Conservation (phyloP, 2,888 invertebrate species). For the Phengaris alcon region DNA sequence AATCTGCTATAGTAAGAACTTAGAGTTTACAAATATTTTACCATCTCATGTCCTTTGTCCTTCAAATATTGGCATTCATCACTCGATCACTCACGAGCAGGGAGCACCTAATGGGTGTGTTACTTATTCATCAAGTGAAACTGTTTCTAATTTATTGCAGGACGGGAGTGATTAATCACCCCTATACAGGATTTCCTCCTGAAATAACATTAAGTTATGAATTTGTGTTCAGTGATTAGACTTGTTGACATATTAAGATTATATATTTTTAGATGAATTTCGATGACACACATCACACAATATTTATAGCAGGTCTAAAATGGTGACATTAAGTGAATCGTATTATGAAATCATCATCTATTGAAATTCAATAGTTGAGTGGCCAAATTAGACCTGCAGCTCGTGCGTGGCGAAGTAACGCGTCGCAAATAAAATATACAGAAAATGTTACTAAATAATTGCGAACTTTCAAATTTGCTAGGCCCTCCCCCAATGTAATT, state of each 20-base stretch:
- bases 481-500: too few species aligned
- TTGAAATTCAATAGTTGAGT: too few species aligned
- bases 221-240: not conserved
- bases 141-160: conserved; percentile 17
- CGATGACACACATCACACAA: too few species aligned
- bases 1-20: too few species aligned
- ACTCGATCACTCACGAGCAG: conserved; percentile 1
- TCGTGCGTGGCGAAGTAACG: too few species aligned
- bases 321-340: too few species aligned
- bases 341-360: too few species aligned
- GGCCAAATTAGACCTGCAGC: too few species aligned
- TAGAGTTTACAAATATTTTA: not conserved
- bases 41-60: not conserved
- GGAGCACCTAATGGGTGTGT: conserved; percentile 15
- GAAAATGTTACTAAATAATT: too few species aligned
- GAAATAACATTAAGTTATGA: not conserved
- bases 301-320: too few species aligned
- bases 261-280: not conserved
- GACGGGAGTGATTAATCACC: not conserved
- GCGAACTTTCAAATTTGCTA: too few species aligned
- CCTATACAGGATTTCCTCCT: not conserved
- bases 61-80: not conserved
- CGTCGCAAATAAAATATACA: too few species aligned
- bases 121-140: conserved; percentile 28
- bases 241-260: not conserved